These are phyloP conservation scores for Xanthorhoe designata DNA, from an alignment of 2,888 invertebrate species.

Conservation along the genomic window DNA sequence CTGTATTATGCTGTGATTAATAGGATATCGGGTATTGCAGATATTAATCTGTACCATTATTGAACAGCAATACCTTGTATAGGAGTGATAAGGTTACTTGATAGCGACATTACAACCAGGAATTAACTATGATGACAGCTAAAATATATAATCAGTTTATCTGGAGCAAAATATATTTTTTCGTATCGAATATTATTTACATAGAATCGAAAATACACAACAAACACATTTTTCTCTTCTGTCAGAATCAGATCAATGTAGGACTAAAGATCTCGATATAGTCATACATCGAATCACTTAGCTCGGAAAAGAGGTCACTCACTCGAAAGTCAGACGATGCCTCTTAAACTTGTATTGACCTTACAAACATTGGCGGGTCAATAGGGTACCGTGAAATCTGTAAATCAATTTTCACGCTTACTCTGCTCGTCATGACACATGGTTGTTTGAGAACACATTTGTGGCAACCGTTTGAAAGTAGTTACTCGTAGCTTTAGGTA, in stretches of 20 bases:
- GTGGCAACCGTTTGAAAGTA: conserved; percentile 46
- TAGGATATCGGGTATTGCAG: conserved; percentile 47
- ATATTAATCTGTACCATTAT: conserved; percentile 46
- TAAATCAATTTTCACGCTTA: conserved; percentile 58
- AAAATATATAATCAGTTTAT: conserved; percentile 2
- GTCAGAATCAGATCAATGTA: neutral
- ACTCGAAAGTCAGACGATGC: conserved; percentile 15
- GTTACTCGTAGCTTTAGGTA: neutral
- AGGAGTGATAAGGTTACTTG: conserved; percentile 13
- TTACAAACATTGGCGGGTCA: conserved; percentile 42
- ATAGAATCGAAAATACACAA: too few species aligned
- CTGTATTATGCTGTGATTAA: conserved; percentile 52
- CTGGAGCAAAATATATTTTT: neutral
- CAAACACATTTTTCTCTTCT: too few species aligned
- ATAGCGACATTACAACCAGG: conserved; percentile 6
- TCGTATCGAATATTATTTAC: too few species aligned
- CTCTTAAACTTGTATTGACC: conserved; percentile 43
- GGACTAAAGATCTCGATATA: neutral
- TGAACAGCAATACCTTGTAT: conserved; percentile 20
- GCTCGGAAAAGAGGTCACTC: conserved; percentile 10
- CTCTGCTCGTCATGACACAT: conserved; percentile 52
- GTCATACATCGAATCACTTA: conserved; percentile 2
- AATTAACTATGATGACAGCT: conserved; percentile 9
- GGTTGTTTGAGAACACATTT: conserved; percentile 60
- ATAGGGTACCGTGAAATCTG: conserved; percentile 48